Base-by-base conservation (phyloP, 1,140 invertebrate genomes). In the Orius insidiosus region DNA sequence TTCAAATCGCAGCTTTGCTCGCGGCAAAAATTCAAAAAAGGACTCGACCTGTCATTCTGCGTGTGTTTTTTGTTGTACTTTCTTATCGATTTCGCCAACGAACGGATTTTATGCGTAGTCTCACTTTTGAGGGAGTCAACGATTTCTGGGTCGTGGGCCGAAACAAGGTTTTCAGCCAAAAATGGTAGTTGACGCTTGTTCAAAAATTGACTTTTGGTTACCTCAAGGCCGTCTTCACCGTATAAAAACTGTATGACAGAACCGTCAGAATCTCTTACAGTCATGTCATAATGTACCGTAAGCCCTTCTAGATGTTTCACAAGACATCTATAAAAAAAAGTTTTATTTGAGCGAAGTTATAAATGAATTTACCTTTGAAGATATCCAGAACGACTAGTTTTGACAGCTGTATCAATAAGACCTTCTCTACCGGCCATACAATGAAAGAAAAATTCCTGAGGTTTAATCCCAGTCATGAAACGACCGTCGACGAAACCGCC, bases 391-490 rank as follows among this genome's bases (percentile, higher is more conserved):
- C 93, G 74, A 68, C 89, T 95, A 5, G 96, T 99, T 66, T 85
- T 85, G 0, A 85, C 81, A 50, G 81, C 81, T 6, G 81, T 85
- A 74, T 86, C 81, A 56, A 85, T 83, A 1, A 86, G 67, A 66
- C 81, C 80, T 74, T 98, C 96, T 64, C 96, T 74, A 50, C 96
- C 96, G 43, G 96, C 96, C 94, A 98, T 98, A 60, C 94, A 98
- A 73, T 99, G 94, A 64, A 96, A 98, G 65, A 97, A 99, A 59
- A 95, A 97, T 60, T 98, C 94, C 65, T 95, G 90, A 0, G 93
- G 92, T 57, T 86, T 76, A 51, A 98, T 90, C 45, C 95, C 95
- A 1, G 93, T 98, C 72, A 98, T 80, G 58, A 99, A 99, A 19
- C 95, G 69, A 2, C 88, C 85, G 55, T 85, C 83, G 32, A 98